A percentile compares a stretch with the other conserved stretches of the same genome.
These are phyloP conservation scores for Aethes cnicana DNA, from an alignment of 2,888 invertebrate species.

Conservation along the genomic window DNA sequence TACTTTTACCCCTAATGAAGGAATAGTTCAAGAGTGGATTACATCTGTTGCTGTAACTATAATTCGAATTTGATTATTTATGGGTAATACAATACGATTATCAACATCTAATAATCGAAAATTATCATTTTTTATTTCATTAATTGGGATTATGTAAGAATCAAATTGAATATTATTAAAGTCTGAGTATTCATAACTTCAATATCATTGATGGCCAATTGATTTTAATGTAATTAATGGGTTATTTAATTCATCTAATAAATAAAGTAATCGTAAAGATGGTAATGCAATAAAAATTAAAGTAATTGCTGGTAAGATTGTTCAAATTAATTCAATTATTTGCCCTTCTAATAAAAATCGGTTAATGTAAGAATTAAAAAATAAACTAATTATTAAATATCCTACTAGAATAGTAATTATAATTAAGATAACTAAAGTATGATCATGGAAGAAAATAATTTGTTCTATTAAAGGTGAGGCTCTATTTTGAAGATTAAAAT, in stretches of 20 bases:
- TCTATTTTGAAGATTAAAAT: slow-evolving; percentile 82
- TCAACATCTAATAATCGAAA: no score
- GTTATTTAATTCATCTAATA: no score
- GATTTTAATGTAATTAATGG: no score
- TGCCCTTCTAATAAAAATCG: slow-evolving; percentile 82
- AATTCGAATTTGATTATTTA: no score
- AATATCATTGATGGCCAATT: no score
- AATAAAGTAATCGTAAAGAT: slow-evolving; percentile 81
- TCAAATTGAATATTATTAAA: no score
- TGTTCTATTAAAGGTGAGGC: slow-evolving; percentile 85
- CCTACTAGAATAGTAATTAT: slow-evolving; percentile 84
- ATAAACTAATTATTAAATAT: slow-evolving; percentile 80
- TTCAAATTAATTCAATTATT: slow-evolving; percentile 86
- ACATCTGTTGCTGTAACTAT: slow-evolving; percentile 85
- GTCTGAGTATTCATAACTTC: no score
- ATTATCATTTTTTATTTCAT: no score
- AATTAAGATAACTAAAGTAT: slow-evolving; percentile 82
- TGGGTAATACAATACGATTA: no score
- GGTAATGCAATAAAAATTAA: slow-evolving; percentile 85
- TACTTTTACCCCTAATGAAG: slow-evolving; percentile 84
- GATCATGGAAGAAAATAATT: slow-evolving; percentile 85
- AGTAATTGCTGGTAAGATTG: slow-evolving; percentile 82
- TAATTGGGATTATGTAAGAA: no score
- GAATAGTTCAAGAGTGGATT: slow-evolving; percentile 85
- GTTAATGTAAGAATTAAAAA: slow-evolving; percentile 82